Conservation (phyloP, 1,140 invertebrate species). For the Bombus waltoni region DNA sequence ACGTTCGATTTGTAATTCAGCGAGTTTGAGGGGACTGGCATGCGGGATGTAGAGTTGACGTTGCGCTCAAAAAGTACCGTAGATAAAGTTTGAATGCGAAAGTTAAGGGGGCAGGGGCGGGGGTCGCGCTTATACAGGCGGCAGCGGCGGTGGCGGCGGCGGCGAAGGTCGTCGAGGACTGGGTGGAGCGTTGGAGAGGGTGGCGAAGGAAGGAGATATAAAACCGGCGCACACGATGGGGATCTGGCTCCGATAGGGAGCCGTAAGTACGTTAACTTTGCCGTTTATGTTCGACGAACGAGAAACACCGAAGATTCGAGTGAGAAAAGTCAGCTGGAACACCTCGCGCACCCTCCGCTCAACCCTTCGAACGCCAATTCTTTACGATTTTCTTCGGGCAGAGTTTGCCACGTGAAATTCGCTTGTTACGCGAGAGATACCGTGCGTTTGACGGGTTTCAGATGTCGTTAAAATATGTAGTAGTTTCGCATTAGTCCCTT, state of each 20-base stretch:
- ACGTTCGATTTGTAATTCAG: slow-evolving; percentile 68
- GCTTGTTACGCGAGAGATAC: not conserved
- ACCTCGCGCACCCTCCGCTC: not conserved
- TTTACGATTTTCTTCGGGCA: slow-evolving; percentile 11
- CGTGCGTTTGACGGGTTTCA: not conserved
- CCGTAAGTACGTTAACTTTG: slow-evolving; percentile 58
- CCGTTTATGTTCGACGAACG: slow-evolving; percentile 52
- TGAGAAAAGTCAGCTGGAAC: slow-evolving; percentile 47
- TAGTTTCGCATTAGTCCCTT: no score
- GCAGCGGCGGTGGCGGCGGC: not conserved
- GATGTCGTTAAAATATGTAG: not conserved
- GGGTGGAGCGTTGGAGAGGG: not conserved
- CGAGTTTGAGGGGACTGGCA: slow-evolving; percentile 28
- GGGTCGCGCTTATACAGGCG: not conserved
- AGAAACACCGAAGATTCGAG: slow-evolving; percentile 29
- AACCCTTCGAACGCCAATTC: not conserved
- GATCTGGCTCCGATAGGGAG: slow-evolving; percentile 36
- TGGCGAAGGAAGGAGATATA: slow-evolving; percentile 24
- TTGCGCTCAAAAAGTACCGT: slow-evolving; percentile 59
- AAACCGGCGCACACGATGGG: slow-evolving; percentile 47
- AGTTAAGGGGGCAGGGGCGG: slow-evolving; percentile 44
- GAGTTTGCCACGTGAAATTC: slow-evolving; percentile 14
- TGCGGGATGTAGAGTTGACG: slow-evolving; percentile 42
- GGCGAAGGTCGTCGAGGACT: slow-evolving; percentile 1
- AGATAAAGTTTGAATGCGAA: slow-evolving; percentile 65